A percentile compares a stretch with the other conserved stretches of the same genome.
These are phyloP conservation scores for Apomyelois bistriatella DNA, from an alignment of 2,888 invertebrate genomes.

Conservation along the genomic window DNA sequence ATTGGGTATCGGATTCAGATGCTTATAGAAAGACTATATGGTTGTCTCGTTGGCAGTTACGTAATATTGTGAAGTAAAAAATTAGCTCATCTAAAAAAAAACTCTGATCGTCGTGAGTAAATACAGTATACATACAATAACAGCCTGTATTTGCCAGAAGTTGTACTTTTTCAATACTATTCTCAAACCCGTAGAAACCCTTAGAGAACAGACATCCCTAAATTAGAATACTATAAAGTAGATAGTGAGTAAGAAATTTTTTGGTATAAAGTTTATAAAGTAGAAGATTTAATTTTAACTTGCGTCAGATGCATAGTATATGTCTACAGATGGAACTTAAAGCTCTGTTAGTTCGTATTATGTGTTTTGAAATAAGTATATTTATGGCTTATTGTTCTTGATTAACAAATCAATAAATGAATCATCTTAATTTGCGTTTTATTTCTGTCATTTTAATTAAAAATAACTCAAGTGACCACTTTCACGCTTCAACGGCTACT, in stretches of 20 bases:
- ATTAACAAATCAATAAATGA: constrained; percentile 70
- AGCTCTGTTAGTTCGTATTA: constrained; percentile 57
- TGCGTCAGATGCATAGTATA: constrained; percentile 61
- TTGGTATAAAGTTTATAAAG: constrained; percentile 31
- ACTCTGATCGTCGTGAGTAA: neutral
- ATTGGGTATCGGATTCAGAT: neutral
- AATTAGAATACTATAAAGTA: constrained; percentile 28
- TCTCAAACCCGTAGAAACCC: constrained; percentile 3
- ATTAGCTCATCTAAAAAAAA: neutral
- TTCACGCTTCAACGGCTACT: too few relatives aligned
- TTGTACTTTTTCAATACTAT: constrained; percentile 32
- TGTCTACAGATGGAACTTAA: constrained; percentile 42
- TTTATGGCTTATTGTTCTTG: constrained; percentile 68
- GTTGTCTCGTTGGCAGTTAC: too few relatives aligned
- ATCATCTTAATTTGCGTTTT: constrained; percentile 65
- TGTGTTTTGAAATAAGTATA: constrained; percentile 66
- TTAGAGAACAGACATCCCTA: constrained; percentile 20
- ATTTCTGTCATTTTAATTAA: constrained; percentile 31
- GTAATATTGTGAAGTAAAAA: neutral
- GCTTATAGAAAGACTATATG: too few relatives aligned
- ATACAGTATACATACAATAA: neutral
- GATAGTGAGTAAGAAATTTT: constrained; percentile 34
- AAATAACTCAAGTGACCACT: too few relatives aligned
- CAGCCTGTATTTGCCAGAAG: constrained; percentile 75
- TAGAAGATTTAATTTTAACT: constrained; percentile 52